phyloP scores from a whole-genome alignment of 2,888 invertebrate genomes.

The Serrognathus titanus region DNA sequence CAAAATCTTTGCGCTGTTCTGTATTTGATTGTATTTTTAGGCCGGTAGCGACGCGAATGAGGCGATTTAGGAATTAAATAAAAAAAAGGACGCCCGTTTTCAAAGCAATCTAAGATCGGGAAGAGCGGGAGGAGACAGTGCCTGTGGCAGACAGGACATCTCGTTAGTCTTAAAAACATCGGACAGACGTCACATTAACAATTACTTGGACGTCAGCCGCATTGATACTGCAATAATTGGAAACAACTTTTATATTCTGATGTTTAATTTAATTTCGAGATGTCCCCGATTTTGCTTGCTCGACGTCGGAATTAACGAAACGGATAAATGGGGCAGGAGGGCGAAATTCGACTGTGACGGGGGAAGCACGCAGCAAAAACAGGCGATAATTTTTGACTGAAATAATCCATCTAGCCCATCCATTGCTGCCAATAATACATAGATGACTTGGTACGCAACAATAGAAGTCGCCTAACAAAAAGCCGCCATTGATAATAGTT shows the following conservation, averaged over 20 bases:
- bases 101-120: constrained; percentile 2
- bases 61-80: background rate
- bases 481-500: too few relatives aligned
- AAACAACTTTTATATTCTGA: constrained; percentile 41
- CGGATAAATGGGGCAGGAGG: too few relatives aligned
- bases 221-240: constrained; percentile 47
- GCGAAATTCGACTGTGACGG: too few relatives aligned
- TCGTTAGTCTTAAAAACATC: constrained; percentile 21
- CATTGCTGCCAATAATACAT: too few relatives aligned
- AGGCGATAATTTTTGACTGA: too few relatives aligned
- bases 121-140: constrained; percentile 15
- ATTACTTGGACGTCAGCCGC: constrained; percentile 44
- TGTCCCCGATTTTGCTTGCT: constrained; percentile 16
- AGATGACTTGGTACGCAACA: too few relatives aligned
- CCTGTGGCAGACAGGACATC: constrained; percentile 23
- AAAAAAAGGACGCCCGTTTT: background rate
- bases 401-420: too few relatives aligned
- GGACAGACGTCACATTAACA: constrained; percentile 35
- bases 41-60: background rate
- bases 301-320: background rate
- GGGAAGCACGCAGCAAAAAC: too few relatives aligned
- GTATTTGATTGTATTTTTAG: background rate
- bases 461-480: too few relatives aligned
- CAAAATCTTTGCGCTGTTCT: too few relatives aligned
- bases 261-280: constrained; percentile 44